Evolutionary conservation across 2,797 vertebrate species (phyloP).

Genomic region (Phalloptychus januarius): DNA sequence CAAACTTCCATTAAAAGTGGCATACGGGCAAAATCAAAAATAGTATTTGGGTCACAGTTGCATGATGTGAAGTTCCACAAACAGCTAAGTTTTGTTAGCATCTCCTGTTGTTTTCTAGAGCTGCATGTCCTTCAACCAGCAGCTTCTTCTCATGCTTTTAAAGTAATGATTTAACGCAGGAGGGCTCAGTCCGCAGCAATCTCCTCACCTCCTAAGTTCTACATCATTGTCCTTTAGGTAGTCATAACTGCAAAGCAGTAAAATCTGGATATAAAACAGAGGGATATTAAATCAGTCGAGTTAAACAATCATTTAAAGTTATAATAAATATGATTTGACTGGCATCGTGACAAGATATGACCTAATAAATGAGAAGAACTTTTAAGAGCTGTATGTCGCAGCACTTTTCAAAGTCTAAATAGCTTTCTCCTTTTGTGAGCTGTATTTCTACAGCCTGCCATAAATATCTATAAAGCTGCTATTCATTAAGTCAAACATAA

Average conservation of each 20-base stretch:
- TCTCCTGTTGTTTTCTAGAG: not conserved
- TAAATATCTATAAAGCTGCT: not conserved
- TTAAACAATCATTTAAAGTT: conserved; percentile 7
- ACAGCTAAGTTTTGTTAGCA: not conserved
- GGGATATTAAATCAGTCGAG: conserved; percentile 6
- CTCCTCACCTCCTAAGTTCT: not conserved
- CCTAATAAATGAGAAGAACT: conserved; percentile 1
- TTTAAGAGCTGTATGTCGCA: conserved; percentile 11
- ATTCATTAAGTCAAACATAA: conserved; percentile 8
- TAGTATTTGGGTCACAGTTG: too few relatives aligned
- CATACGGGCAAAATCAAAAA: too few relatives aligned
- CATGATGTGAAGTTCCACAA: too few relatives aligned
- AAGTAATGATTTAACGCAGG: conserved; percentile 3
- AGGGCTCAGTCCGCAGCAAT: not conserved
- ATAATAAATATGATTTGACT: conserved; percentile 5
- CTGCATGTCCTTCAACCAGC: not conserved
- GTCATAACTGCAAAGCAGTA: conserved; percentile 16
- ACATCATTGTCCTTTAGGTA: conserved; percentile 9
- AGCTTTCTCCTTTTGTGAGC: conserved; percentile 15
- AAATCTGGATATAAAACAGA: not conserved
- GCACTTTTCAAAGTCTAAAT: conserved; percentile 23
- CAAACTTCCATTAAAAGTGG: too few relatives aligned
- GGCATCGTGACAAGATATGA: conserved; percentile 5
- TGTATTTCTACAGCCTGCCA: not conserved
- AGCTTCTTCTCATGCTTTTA: not conserved